Percentiles rank a stretch among this genome's conserved stretches.
These are phyloP conservation scores for Sycophaga agraensis DNA, from an alignment of 1,140 invertebrate genomes.

Conservation along the genomic window DNA sequence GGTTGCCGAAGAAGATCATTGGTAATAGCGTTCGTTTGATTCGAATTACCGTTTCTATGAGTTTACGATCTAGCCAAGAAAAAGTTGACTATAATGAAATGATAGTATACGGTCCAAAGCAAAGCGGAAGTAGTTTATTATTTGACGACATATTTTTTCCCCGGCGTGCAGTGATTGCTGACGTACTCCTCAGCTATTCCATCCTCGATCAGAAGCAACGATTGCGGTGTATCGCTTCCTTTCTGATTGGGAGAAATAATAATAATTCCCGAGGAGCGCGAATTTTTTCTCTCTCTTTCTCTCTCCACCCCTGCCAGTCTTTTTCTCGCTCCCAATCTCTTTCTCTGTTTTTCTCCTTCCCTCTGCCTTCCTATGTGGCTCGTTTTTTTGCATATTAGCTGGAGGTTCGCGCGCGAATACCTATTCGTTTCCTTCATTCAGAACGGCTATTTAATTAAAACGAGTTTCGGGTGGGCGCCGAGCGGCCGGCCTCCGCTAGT, in stretches of 20 bases:
- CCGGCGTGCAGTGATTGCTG: background rate
- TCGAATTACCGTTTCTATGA: no score
- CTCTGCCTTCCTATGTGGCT: background rate
- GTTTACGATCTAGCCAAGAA: no score
- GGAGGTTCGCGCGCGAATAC: background rate
- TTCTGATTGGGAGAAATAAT: conserved; percentile 14
- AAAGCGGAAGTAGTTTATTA: no score
- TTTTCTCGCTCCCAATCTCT: background rate
- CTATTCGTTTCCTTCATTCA: conserved; percentile 22
- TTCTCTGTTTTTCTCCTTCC: no score
- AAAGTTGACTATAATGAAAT: no score
- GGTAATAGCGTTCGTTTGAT: no score
- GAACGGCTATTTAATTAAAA: conserved; percentile 32
- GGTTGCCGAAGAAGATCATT: no score
- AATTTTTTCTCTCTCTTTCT: background rate
- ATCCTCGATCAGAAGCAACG: conserved; percentile 7
- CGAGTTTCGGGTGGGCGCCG: conserved; percentile 28
- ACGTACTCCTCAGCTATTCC: conserved; percentile 15
- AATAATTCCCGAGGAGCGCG: conserved; percentile 12
- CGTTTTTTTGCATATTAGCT: conserved; percentile 7
- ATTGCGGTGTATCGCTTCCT: conserved; percentile 20
- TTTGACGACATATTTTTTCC: background rate
- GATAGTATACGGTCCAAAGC: no score
- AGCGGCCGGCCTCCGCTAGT: conserved; percentile 5
- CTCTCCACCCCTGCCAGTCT: background rate